Base-by-base conservation (phyloP, 2,797 vertebrate species). In the Thunnus albacares region DNA sequence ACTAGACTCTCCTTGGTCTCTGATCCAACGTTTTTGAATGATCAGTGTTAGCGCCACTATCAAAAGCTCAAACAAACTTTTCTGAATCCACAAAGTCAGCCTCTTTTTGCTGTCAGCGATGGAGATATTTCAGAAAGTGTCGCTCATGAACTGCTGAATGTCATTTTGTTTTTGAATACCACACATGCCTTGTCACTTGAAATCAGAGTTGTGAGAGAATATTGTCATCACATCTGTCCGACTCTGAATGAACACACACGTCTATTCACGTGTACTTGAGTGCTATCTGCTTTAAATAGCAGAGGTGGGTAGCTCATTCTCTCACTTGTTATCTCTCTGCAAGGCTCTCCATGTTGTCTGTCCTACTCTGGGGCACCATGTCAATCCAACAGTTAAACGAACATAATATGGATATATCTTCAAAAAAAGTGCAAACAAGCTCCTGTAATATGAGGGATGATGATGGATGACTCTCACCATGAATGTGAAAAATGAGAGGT, bases 281-380 rank as follows among this genome's bases (percentile, higher is more conserved):
- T n/a, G 72, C 56, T 78, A 22, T 61, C 43, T 57, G n/a, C 71
- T 77, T 63, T n/a, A 79, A 84, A 89, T 84, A 41, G 73, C 87
- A 80, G 61, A 80, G 70, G 59, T 4, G 28, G 65, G 60, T 77
- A 84, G 59, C 52, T 90, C 83, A 86, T 59, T 79, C 26, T 17
- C 11, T 53, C 45, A 1, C 65, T 11, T 38, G 18, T 51, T 77
- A 57, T 74, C 67, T 77, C 30, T 33, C 45, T 66, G 65, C 10
- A 51, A 70, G 33, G 22, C 18, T 38, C 24, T 56, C 9, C 28
- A 26, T 26, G 43, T 35, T 30, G 4, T 53, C 56, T 43, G 1
- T 41, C 3, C n/a, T n/a, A 1, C 4, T 45, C 26, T 35, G 26
- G 33, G 55, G 57, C 43, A 69, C 14, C 26, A 20, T 6, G 2